Conservation (phyloP, 2,113 vertebrate genomes). For the Tiliqua scincoides region DNA sequence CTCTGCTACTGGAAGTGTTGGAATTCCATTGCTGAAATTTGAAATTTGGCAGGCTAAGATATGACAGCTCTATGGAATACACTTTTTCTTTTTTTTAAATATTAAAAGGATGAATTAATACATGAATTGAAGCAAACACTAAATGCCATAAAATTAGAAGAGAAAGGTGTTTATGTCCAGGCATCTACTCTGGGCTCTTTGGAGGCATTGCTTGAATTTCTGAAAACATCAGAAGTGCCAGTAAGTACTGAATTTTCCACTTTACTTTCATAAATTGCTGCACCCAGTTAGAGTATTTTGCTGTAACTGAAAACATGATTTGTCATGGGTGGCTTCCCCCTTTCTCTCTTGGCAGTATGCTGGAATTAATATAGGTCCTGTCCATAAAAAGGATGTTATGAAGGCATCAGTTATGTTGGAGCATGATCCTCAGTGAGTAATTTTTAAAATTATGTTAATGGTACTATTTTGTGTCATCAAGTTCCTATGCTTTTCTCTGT, state of each 20-base stretch:
- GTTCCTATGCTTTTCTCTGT: fast-evolving
- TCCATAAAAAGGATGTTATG: slow-evolving; percentile 98
- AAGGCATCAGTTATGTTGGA: slow-evolving; percentile 97
- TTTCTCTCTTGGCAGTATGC: slow-evolving; percentile 82
- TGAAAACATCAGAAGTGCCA: slow-evolving; percentile 92
- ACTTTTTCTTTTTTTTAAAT: slow-evolving; percentile 24
- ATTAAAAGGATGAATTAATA: slow-evolving; percentile 90
- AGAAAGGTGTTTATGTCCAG: slow-evolving; percentile 98
- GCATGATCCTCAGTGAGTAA: slow-evolving; percentile 91
- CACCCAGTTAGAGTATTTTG: not conserved
- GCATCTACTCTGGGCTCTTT: slow-evolving; percentile 96
- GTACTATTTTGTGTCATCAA: fast-evolving
- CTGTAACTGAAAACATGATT: not conserved
- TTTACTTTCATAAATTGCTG: not conserved
- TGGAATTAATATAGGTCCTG: slow-evolving; percentile 98
- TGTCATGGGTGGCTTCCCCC: slow-evolving; percentile 23
- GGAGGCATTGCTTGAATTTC: slow-evolving; percentile 96
- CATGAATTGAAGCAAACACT: slow-evolving; percentile 96
- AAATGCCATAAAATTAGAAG: slow-evolving; percentile 95
- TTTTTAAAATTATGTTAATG: not conserved
- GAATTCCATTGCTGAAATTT: not conserved
- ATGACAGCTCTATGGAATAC: slow-evolving; percentile 24
- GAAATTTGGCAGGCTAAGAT: not conserved
- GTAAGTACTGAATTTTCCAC: slow-evolving; percentile 73
- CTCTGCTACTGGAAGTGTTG: fast-evolving